A percentile compares a stretch with the other conserved stretches of the same genome.
Conservation (phyloP, 2,888 invertebrate genomes). For the Stenodera caucasica region DNA sequence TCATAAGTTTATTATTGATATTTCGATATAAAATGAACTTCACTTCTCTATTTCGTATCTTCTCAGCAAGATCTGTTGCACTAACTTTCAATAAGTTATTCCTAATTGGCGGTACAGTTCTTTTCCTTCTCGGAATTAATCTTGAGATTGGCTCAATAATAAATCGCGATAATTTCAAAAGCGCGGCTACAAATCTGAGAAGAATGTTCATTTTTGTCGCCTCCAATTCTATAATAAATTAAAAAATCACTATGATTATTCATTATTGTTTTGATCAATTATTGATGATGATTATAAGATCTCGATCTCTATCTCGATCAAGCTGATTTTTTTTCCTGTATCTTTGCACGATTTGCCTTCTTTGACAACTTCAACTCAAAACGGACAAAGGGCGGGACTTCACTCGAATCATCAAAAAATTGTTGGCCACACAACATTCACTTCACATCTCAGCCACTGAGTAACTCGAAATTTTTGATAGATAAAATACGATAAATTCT, state of each 20-base stretch:
- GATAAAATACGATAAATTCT: too few relatives aligned
- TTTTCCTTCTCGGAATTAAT: constrained; percentile 35
- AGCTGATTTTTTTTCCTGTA: too few relatives aligned
- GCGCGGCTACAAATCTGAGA: constrained; percentile 17
- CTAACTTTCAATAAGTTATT: constrained; percentile 70
- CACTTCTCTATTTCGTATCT: constrained; percentile 73
- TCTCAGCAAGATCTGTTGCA: constrained; percentile 68
- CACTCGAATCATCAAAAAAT: too few relatives aligned
- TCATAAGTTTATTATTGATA: not conserved
- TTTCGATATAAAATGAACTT: constrained; percentile 30
- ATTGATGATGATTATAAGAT: too few relatives aligned
- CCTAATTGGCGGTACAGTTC: constrained; percentile 66
- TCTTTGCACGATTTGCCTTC: too few relatives aligned
- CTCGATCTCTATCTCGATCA: too few relatives aligned
- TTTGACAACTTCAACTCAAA: too few relatives aligned
- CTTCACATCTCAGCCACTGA: too few relatives aligned
- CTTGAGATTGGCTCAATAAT: constrained; percentile 27
- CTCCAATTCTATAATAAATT: not conserved
- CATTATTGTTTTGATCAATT: too few relatives aligned
- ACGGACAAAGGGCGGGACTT: too few relatives aligned
- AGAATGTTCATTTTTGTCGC: constrained; percentile 29
- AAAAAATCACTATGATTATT: not conserved
- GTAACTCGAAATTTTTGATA: too few relatives aligned
- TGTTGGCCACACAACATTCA: too few relatives aligned
- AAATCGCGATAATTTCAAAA: constrained; percentile 22